A percentile compares a stretch with the other conserved stretches of the same genome.
These are phyloP conservation scores for Pelusios castaneus DNA, from an alignment of 2,113 vertebrate species.

Conservation along the genomic window DNA sequence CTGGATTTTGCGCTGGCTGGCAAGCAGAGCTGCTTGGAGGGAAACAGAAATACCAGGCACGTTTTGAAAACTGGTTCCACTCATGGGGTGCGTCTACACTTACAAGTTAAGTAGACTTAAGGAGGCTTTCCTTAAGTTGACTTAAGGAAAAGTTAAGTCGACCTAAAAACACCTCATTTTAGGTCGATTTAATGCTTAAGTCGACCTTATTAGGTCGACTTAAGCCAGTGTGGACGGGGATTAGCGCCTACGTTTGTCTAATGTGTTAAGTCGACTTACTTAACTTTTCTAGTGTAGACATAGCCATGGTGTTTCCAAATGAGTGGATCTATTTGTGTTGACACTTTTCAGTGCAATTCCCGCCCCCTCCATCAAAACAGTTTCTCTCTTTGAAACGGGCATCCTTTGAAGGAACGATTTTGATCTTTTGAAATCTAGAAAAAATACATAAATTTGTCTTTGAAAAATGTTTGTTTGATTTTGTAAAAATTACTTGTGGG, in stretches of 20 bases:
- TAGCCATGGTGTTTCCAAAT: background rate
- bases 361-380: background rate
- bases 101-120: no score
- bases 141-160: no score
- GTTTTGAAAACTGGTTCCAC: background rate
- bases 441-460: background rate
- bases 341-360: background rate
- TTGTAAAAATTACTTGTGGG: background rate
- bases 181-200: no score
- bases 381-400: background rate
- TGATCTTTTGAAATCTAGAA: background rate
- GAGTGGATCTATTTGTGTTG: background rate
- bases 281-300: no score
- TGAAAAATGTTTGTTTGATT: background rate
- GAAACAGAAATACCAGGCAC: background rate
- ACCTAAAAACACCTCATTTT: no score
- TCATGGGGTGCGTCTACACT: no score
- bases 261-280: no score
- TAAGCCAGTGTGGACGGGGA: no score
- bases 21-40: background rate
- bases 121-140: no score
- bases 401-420: background rate
- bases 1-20: background rate
- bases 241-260: no score
- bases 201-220: no score